Evolutionary conservation across 1,140 invertebrate species (phyloP).

Genomic region (Drosophila equinoxialis): DNA sequence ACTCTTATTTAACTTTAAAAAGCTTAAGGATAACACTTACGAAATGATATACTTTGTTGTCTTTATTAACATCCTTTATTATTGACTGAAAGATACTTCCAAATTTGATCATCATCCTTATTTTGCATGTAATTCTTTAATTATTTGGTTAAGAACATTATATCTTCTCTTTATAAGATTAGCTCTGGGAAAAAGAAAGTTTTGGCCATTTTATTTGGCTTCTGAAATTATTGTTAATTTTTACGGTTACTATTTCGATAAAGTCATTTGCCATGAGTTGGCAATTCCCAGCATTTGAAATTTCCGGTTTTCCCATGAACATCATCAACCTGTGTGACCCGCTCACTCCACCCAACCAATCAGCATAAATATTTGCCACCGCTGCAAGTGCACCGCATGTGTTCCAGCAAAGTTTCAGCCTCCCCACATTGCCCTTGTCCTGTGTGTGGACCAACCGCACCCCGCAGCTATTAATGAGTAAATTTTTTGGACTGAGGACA

Average conservation of each 20-base stretch:
- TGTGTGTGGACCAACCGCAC: constrained; percentile 16
- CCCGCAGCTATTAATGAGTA: constrained; percentile 72
- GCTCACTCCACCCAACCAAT: constrained; percentile 55
- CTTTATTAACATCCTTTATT: no score
- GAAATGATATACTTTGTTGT: no score
- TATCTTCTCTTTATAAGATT: neutral
- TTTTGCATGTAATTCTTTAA: no score
- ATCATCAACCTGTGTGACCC: constrained; percentile 55
- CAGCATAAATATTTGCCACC: constrained; percentile 60
- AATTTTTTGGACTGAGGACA: constrained; percentile 55
- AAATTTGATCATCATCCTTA: no score
- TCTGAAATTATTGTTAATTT: neutral
- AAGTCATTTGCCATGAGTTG: constrained; percentile 14
- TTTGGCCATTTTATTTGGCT: neutral
- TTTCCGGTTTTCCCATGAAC: constrained; percentile 41
- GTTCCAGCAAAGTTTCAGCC: constrained; percentile 27
- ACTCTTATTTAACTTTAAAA: no score
- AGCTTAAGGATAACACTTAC: no score
- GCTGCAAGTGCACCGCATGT: constrained; percentile 76
- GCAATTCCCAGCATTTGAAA: constrained; percentile 32
- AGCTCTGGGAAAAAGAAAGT: neutral
- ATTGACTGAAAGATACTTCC: no score
- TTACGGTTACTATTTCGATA: constrained; percentile 7
- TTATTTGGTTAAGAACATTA: no score
- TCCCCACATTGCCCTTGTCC: no score